Base-by-base conservation (phyloP, 2,888 invertebrate genomes). In the Adelphocoris suturalis region DNA sequence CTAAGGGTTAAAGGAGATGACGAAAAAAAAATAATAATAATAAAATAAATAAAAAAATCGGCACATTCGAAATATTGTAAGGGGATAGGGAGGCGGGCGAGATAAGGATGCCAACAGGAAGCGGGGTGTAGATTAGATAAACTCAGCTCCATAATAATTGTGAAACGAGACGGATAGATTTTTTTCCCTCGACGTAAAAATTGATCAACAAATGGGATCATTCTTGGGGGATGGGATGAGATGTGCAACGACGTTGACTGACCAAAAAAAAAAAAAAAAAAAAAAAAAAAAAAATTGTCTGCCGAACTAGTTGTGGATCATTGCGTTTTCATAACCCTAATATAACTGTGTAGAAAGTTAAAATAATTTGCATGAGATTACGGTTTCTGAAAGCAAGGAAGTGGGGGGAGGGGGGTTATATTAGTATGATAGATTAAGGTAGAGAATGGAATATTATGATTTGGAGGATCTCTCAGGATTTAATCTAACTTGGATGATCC, bases 11-110 rank as follows among this genome's bases (percentile, higher is more conserved):
- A 61, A 61, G 61, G 61, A 61, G 16, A 1, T 61, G 61, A 61
- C 61, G 19, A 61, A 61, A 61, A 61, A 61, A 61, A 16, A 13
- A 13, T 4, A 13, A 9, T 13, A 57, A 19, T n/a, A 16, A 61
- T 61, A 61, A 61, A 61, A 61, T n/a, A 61, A 61, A 61, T 4
- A 3, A 16, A 61, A 61, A 61, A 61, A 61, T 61, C 61, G 61
- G 61, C 61, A 61, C 61, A 61, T 19, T 61, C 61, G 61, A 61
- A 61, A 61, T 61, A 61, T 61, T 61, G 61, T 52, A 11, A 61
- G 61, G 52, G 52, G 52, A 16, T 61, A n/a, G 61, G 61, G 61
- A 61, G 61, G 61, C 0, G 52, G 52, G 5, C 19, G n/a, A 61
- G 61, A 61, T 61, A 61, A 61, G n/a, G 19, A 61, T 52, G 19